Evolutionary conservation across 1,140 invertebrate species (phyloP).

Genomic region (Phthorimaea operculella): DNA sequence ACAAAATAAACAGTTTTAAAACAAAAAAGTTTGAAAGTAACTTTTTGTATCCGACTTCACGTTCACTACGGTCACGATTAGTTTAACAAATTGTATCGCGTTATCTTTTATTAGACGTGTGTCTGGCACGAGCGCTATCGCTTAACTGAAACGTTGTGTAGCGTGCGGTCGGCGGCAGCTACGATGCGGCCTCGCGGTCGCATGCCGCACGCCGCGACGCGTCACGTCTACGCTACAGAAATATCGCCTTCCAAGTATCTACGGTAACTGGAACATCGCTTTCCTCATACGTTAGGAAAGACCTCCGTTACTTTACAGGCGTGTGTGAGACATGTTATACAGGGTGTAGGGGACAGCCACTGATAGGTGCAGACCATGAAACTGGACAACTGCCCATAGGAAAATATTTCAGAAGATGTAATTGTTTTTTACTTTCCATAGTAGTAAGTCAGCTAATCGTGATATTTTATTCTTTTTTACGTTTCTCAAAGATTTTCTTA

Average conservation of each 20-base stretch:
- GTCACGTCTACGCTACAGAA: constrained; percentile 32
- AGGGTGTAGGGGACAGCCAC: too few species aligned
- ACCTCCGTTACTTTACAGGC: background rate
- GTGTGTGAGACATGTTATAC: too few species aligned
- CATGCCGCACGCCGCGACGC: constrained; percentile 19
- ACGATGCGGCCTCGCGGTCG: constrained; percentile 32
- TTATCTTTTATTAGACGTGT: constrained; percentile 23
- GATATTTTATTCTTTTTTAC: too few species aligned
- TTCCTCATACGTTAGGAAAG: constrained; percentile 20
- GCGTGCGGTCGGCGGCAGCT: constrained; percentile 17
- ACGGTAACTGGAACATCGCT: constrained; percentile 24
- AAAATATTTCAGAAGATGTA: too few species aligned
- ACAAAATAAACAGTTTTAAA: constrained; percentile 18
- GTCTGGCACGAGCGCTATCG: constrained; percentile 41
- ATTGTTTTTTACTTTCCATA: too few species aligned
- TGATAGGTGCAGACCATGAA: too few species aligned
- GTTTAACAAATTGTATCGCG: background rate
- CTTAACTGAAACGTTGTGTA: constrained; percentile 38
- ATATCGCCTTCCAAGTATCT: constrained; percentile 45
- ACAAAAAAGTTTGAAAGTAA: constrained; percentile 12
- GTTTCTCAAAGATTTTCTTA: too few species aligned
- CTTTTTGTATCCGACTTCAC: too few species aligned
- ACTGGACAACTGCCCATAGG: too few species aligned
- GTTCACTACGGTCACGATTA: too few species aligned
- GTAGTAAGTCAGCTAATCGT: too few species aligned